Percentiles rank a stretch among this genome's conserved stretches.
These are phyloP conservation scores for Zaprionus gabonicus DNA, from an alignment of 1,140 invertebrate genomes.

Conservation along the genomic window DNA sequence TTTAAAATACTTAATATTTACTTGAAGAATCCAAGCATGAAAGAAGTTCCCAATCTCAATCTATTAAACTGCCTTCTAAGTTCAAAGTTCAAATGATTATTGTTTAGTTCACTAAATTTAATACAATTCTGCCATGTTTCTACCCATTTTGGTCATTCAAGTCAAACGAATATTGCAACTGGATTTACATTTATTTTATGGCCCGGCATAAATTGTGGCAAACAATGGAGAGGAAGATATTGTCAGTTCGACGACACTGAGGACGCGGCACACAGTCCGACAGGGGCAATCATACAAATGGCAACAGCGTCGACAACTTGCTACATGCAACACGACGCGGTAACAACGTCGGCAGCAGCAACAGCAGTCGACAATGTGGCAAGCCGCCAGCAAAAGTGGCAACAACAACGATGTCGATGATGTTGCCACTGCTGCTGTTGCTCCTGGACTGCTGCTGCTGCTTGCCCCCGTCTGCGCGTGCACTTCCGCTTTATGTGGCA, in stretches of 20 bases:
- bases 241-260: conserved; percentile 62
- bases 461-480: conserved; percentile 14
- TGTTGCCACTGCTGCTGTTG: conserved; percentile 13
- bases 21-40: background rate
- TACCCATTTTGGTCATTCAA: background rate
- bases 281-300: conserved; percentile 43
- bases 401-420: conserved; percentile 21
- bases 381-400: conserved; percentile 61
- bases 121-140: background rate
- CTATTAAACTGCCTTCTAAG: no score
- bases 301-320: conserved; percentile 26
- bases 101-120: background rate
- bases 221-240: conserved; percentile 62
- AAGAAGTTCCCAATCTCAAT: background rate
- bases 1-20: background rate
- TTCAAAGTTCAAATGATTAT: no score
- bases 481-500: conserved; percentile 57
- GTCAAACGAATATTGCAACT: conserved; percentile 5
- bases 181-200: conserved; percentile 74
- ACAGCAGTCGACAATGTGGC: conserved; percentile 53
- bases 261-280: conserved; percentile 26
- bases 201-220: conserved; percentile 63
- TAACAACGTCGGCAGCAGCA: conserved; percentile 6
- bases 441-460: conserved; percentile 13
- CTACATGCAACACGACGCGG: conserved; percentile 25